Evolutionary conservation across 2,797 vertebrate genomes (phyloP).

Genomic region (Esox lucius): DNA sequence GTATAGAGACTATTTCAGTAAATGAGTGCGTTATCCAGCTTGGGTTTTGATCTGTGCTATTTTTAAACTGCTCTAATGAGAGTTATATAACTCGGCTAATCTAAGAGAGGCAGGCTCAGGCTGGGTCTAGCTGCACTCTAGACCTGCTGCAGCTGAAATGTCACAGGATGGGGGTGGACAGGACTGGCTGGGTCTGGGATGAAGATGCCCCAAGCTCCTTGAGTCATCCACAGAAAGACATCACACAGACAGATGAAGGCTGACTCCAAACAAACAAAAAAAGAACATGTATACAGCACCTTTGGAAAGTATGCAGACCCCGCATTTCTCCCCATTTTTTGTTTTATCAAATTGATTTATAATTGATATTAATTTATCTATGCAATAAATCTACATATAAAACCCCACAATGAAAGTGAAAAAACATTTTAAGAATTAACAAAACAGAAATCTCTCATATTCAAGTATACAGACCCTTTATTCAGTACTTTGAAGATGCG

Average conservation of each 20-base stretch:
- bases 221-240: constrained; percentile 21
- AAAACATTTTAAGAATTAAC: no score
- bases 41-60: constrained; percentile 50
- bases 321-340: no score
- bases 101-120: constrained; percentile 39
- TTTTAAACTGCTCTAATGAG: constrained; percentile 58
- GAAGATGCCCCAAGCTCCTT: constrained; percentile 23
- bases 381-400: no score
- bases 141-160: constrained; percentile 48
- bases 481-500: no score
- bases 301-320: no score
- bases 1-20: constrained; percentile 12
- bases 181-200: constrained; percentile 23
- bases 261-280: neutral
- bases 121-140: constrained; percentile 17
- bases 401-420: no score
- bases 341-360: no score
- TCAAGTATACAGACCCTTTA: no score
- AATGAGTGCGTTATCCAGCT: constrained; percentile 32
- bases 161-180: constrained; percentile 36
- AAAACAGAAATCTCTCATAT: no score
- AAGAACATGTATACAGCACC: no score
- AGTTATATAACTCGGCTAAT: constrained; percentile 65
- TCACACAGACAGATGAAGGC: neutral
- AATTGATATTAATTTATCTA: no score